phyloP scores from a whole-genome alignment of 1,140 invertebrate genomes.

The Ceratosolen solmsi region DNA sequence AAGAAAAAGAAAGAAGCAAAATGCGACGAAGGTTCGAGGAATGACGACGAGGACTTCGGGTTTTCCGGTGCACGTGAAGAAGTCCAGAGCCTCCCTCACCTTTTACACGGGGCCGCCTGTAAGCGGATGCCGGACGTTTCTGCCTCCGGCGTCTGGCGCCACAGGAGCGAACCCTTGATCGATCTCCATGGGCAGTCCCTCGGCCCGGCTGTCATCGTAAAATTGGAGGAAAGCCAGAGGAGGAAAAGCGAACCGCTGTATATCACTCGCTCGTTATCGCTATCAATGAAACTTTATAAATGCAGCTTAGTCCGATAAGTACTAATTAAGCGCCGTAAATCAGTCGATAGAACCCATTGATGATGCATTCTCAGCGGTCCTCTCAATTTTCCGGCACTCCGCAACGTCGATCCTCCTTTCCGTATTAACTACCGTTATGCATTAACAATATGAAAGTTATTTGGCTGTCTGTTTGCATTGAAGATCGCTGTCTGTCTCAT shows the following conservation, averaged over 20 bases:
- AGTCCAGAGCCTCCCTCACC: conserved; percentile 24
- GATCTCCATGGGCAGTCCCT: conserved; percentile 9
- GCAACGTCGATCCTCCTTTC: too few species aligned
- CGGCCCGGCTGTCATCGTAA: conserved; percentile 37
- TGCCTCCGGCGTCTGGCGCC: conserved; percentile 25
- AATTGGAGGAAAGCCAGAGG: conserved; percentile 42
- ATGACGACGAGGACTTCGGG: background rate
- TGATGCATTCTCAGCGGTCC: too few species aligned
- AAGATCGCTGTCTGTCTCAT: too few species aligned
- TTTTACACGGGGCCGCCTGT: conserved; percentile 15
- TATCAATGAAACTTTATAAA: conserved; percentile 15
- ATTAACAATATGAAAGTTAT: too few species aligned
- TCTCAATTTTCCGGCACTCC: too few species aligned
- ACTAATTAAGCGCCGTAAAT: background rate
- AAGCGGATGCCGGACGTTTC: conserved; percentile 43
- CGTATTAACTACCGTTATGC: too few species aligned
- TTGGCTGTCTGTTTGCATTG: too few species aligned
- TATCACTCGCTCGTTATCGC: conserved; percentile 30
- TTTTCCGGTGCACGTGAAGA: conserved; percentile 29
- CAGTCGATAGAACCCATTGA: background rate
- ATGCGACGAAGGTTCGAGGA: background rate
- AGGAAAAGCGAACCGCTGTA: conserved; percentile 1
- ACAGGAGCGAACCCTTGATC: background rate
- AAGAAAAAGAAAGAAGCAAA: background rate
- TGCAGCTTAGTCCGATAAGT: background rate